Evolutionary conservation across 1,140 invertebrate species (phyloP).

Genomic region (Temnothorax curvispinosus): DNA sequence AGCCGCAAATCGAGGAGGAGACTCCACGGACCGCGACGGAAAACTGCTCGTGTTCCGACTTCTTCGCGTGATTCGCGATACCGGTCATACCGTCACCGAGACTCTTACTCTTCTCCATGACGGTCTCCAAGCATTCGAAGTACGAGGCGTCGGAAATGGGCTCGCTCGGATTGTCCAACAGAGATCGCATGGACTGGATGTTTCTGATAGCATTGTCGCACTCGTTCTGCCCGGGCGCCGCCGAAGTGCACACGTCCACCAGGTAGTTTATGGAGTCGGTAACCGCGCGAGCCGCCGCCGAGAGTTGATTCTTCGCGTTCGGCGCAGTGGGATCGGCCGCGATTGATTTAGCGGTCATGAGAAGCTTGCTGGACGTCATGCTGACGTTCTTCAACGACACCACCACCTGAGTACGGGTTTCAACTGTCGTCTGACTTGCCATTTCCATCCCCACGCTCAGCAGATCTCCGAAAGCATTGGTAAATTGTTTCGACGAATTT

Average conservation of each 20-base stretch:
- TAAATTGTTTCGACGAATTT: constrained; percentile 91
- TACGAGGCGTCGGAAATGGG: constrained; percentile 96
- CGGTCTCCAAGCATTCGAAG: constrained; percentile 97
- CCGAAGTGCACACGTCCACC: constrained; percentile 90
- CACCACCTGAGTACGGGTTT: constrained; percentile 92
- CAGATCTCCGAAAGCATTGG: constrained; percentile 92
- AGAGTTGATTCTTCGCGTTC: constrained; percentile 95
- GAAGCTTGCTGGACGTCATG: constrained; percentile 94
- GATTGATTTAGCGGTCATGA: constrained; percentile 95
- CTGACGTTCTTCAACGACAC: constrained; percentile 95
- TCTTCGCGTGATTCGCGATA: constrained; percentile 96
- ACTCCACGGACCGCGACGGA: constrained; percentile 94
- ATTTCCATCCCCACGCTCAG: constrained; percentile 93
- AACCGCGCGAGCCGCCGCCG: constrained; percentile 94
- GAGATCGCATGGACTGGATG: constrained; percentile 93
- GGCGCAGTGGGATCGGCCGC: constrained; percentile 95
- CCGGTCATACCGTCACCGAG: constrained; percentile 97
- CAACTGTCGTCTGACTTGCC: constrained; percentile 90
- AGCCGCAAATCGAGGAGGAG: constrained; percentile 94
- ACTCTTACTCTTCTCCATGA: constrained; percentile 97
- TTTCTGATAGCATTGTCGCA: constrained; percentile 98
- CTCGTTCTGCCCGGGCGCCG: constrained; percentile 95
- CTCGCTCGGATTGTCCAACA: constrained; percentile 95
- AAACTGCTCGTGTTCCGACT: constrained; percentile 95
- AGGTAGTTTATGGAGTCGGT: constrained; percentile 97